Base-by-base conservation (phyloP, 2,797 vertebrate species). In the Microctenopoma steveboyesi region DNA sequence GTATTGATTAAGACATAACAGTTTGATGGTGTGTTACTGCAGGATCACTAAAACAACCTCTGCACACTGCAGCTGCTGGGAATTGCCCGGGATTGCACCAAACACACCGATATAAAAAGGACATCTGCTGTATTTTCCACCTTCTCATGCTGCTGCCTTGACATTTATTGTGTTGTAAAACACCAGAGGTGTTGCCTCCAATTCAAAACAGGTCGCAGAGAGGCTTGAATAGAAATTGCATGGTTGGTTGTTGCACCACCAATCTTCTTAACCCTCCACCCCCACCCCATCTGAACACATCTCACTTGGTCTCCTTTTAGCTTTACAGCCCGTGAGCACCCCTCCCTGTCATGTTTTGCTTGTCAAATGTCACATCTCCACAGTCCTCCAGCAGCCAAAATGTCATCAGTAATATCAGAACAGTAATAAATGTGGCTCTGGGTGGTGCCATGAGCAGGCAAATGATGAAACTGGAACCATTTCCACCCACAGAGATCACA, bases 101-200 rank as follows among this genome's bases (percentile, higher is more conserved):
- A 52, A 78, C 10, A 25, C 15, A 7, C 46, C 43, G 35, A 45
- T 52, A 56, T 75, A 72, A 82, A 76, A 78, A 46, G 27, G 37
- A 73, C 71, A 76, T 82, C 74, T 81, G 78, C 69, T 63, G 72
- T 62, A 0, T 78, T 48, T 58, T 39, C 55, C 58, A 50, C 47
- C 69, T 47, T 61, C 30, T n/a, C 52, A 47, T 77, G 49, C 39
- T 60, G 16, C 30, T 5, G 1, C 45, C 33, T 46, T 69, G 45
- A 80, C 16, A 15, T 86, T 89, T 82, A 89, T 59, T 60, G 61
- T 15, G 0, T 72, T 69, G 64, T 85, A 89, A 83, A 86, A 84
- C 64, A 25, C 2, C 2, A 75, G 81, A 82, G 82, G 76, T 68
- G 74, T 74, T 49, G 57, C 69, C 66, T 82, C 62, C 77, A 59